These are phyloP conservation scores for Botrylloides violaceus DNA, from an alignment of 23 tunicate genomes.

Conservation along the genomic window DNA sequence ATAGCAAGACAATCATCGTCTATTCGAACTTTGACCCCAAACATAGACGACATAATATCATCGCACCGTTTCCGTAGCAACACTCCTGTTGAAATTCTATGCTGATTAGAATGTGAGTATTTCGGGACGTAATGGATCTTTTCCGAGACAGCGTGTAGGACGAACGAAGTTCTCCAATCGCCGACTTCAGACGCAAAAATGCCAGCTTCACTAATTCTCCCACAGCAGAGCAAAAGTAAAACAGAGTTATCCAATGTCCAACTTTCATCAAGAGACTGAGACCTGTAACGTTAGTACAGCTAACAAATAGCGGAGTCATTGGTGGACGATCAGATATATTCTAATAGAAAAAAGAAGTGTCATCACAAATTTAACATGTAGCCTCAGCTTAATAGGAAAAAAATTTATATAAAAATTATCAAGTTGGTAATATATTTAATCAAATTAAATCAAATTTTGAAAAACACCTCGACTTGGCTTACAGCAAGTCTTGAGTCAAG, in stretches of 20 bases:
- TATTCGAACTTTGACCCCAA: neutral
- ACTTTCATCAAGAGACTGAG: neutral
- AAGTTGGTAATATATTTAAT: no score
- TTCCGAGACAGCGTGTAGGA: constrained; percentile 34
- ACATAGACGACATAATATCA: neutral
- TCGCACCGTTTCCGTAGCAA: neutral
- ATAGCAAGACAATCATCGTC: neutral
- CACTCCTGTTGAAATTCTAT: neutral
- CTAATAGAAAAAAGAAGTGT: no score
- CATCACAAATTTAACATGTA: no score
- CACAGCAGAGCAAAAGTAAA: constrained; percentile 40
- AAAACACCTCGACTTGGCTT: no score
- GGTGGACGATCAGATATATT: no score
- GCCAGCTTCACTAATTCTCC: constrained; percentile 44
- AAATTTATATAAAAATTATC: no score
- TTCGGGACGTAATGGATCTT: constrained; percentile 30
- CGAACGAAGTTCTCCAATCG: constrained; percentile 50
- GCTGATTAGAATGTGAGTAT: neutral
- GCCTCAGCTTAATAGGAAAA: no score
- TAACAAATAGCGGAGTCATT: no score
- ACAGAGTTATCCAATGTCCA: constrained; percentile 54
- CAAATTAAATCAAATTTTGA: no score
- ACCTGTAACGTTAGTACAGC: neutral
- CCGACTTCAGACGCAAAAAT: constrained; percentile 30
- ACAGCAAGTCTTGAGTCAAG: no score